These are phyloP conservation scores for Itoplectis maculator DNA, from an alignment of 2,888 invertebrate genomes.

Conservation along the genomic window DNA sequence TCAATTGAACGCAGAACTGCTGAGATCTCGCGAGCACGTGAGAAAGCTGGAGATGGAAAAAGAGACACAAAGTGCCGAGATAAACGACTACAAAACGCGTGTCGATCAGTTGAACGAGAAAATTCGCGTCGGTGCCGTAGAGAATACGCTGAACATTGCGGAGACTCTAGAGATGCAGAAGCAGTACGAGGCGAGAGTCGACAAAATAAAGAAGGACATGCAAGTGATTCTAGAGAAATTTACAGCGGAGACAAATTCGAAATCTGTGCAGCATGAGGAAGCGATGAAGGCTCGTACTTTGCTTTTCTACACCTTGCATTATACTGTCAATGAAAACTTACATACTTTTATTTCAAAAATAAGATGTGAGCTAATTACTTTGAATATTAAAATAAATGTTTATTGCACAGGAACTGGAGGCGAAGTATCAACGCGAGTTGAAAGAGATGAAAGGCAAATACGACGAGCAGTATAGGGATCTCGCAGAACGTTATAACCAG, in stretches of 20 bases:
- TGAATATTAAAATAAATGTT: background rate
- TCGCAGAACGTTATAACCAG: conserved; percentile 76
- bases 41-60: conserved; percentile 87
- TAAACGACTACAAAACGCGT: conserved; percentile 77
- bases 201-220: conserved; percentile 81
- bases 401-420: conserved; percentile 72
- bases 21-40: conserved; percentile 73
- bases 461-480: conserved; percentile 75
- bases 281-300: conserved; percentile 73
- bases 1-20: conserved; percentile 73
- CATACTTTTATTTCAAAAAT: background rate
- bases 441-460: conserved; percentile 73
- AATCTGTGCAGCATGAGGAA: conserved; percentile 75
- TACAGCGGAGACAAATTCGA: conserved; percentile 74
- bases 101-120: conserved; percentile 78
- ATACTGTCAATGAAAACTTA: background rate
- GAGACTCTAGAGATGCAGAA: conserved; percentile 78
- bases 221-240: conserved; percentile 79
- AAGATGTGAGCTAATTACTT: background rate
- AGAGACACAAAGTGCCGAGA: conserved; percentile 85
- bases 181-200: conserved; percentile 79
- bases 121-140: conserved; percentile 73
- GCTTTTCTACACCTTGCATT: background rate
- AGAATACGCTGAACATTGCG: conserved; percentile 73
- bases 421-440: conserved; percentile 75